Conservation (phyloP, 2,888 invertebrate species). For the Pristionchus arcanus region DNA sequence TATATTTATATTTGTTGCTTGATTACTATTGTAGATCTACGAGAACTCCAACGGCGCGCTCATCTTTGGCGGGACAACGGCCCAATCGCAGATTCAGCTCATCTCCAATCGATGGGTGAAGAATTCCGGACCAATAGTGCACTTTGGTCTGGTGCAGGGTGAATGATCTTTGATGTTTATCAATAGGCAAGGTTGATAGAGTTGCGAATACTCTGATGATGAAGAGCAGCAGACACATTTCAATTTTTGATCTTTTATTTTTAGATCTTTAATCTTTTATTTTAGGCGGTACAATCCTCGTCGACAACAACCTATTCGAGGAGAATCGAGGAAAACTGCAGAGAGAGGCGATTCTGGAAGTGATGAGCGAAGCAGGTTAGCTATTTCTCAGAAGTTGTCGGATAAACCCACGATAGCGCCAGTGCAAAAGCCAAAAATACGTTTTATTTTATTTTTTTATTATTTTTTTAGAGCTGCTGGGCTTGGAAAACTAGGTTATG, state of each 20-base stretch:
- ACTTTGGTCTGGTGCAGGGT: constrained; percentile 53
- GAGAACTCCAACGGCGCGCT: constrained; percentile 53
- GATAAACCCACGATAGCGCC: too few relatives aligned
- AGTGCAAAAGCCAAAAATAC: too few relatives aligned
- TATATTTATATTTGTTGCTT: too few relatives aligned
- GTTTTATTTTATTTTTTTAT: too few relatives aligned
- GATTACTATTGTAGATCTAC: constrained; percentile 1
- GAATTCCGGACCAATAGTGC: constrained; percentile 49
- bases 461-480: too few relatives aligned
- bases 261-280: neutral
- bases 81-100: constrained; percentile 12
- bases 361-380: constrained; percentile 51
- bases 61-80: constrained; percentile 35
- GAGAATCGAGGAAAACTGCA: constrained; percentile 52
- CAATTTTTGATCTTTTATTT: neutral
- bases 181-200: neutral
- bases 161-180: neutral
- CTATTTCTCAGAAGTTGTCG: too few relatives aligned
- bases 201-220: neutral
- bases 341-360: constrained; percentile 37
- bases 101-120: constrained; percentile 40
- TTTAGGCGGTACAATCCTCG: constrained; percentile 45
- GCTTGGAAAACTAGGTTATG: too few relatives aligned
- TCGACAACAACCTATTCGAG: constrained; percentile 41
- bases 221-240: neutral